Evolutionary conservation across 2,113 vertebrate genomes (phyloP).

Genomic region (Hassar affinis): DNA sequence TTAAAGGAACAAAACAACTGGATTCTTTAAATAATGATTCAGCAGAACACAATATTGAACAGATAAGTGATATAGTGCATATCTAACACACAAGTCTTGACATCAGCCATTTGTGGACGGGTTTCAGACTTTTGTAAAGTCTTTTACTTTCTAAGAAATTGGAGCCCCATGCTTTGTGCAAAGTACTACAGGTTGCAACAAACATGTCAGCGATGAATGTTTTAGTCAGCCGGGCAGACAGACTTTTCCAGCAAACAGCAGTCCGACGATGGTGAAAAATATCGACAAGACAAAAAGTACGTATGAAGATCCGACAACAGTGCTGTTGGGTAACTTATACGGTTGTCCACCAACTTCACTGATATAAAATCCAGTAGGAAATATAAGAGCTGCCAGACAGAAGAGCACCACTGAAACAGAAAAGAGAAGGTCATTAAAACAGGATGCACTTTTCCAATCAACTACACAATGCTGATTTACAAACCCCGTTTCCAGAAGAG

Average conservation of each 20-base stretch:
- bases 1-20: not conserved
- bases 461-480: not conserved
- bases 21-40: not conserved
- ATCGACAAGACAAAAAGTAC: constrained; percentile 99
- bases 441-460: not conserved
- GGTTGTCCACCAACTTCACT: constrained; percentile 98
- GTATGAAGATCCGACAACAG: constrained; percentile 96
- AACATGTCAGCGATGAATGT: not conserved
- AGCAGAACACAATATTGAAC: not conserved
- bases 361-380: constrained; percentile 83
- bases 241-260: constrained; percentile 98
- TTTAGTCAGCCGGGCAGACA: constrained; percentile 92
- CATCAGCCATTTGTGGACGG: not conserved
- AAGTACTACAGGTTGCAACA: not conserved
- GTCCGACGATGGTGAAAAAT: constrained; percentile 99
- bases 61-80: not conserved
- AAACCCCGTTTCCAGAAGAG: no score
- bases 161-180: not conserved
- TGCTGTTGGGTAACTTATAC: constrained; percentile 98
- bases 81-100: not conserved
- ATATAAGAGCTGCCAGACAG: constrained; percentile 99
- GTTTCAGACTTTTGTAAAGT: not conserved
- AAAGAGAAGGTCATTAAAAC: constrained; percentile 38
- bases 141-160: not conserved
- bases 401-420: constrained; percentile 83